These are phyloP conservation scores for Morpho deidamia DNA, from an alignment of 2,888 invertebrate genomes.

Conservation along the genomic window DNA sequence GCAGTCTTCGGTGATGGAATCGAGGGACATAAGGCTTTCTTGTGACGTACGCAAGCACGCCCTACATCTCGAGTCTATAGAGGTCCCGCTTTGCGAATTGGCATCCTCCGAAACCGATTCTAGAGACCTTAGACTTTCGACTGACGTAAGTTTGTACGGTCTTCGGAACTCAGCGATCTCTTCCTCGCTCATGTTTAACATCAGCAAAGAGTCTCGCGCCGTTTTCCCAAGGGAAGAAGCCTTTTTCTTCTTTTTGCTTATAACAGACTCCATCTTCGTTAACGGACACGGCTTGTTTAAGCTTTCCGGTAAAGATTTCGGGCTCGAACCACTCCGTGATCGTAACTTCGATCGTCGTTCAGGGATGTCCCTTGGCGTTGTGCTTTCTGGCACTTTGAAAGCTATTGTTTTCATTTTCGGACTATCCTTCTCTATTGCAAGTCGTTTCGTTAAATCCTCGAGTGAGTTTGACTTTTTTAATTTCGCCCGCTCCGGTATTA, in stretches of 20 bases:
- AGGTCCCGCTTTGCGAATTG: conserved; percentile 63
- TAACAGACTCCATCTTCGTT: conserved; percentile 48
- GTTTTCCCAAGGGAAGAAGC: conserved; percentile 68
- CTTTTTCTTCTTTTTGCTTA: conserved; percentile 60
- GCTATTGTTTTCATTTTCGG: conserved; percentile 58
- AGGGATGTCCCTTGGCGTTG: conserved; percentile 64
- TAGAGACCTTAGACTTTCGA: conserved; percentile 61
- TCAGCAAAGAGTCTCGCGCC: conserved; percentile 64
- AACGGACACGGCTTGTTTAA: conserved; percentile 60
- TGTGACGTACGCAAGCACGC: conserved; percentile 61
- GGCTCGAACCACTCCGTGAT: conserved; percentile 60
- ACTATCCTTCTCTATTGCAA: conserved; percentile 38
- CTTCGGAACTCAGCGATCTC: conserved; percentile 65
- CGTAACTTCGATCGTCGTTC: conserved; percentile 51
- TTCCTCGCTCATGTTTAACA: conserved; percentile 69
- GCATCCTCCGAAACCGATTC: conserved; percentile 72
- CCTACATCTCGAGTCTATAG: conserved; percentile 59
- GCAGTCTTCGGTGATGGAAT: conserved; percentile 68
- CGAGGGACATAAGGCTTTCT: conserved; percentile 67
- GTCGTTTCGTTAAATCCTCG: conserved; percentile 51
- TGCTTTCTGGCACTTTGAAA: conserved; percentile 62
- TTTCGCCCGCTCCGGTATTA: conserved; percentile 62
- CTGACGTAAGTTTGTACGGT: conserved; percentile 63
- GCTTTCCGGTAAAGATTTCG: conserved; percentile 68
- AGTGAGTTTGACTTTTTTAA: conserved; percentile 60